phyloP scores from a whole-genome alignment of 2,888 invertebrate genomes.

The Leptinotarsa peninsularis region DNA sequence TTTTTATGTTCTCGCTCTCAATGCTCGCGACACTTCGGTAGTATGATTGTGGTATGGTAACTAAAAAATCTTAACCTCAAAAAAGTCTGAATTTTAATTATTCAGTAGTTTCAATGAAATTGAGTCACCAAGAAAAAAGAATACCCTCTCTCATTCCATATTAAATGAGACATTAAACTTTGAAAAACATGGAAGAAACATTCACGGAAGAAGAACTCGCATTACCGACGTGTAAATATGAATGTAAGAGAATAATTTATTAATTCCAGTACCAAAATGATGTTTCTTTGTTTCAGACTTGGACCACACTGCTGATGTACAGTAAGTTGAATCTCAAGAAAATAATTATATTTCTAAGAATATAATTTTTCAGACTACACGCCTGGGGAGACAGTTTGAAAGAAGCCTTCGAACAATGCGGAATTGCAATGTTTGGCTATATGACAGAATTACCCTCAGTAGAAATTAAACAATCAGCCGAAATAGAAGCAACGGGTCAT shows the following conservation, averaged over 20 bases:
- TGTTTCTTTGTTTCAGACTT: slow-evolving; percentile 75
- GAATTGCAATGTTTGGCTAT: slow-evolving; percentile 96
- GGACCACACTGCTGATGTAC: slow-evolving; percentile 99
- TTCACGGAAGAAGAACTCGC: slow-evolving; percentile 74
- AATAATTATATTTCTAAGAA: slow-evolving; percentile 7
- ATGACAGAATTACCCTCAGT: slow-evolving; percentile 94
- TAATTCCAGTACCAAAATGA: slow-evolving; percentile 29
- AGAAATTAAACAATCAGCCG: slow-evolving; percentile 80
- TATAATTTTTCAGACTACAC: slow-evolving; percentile 76
- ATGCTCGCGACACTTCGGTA: no score
- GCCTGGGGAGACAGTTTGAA: slow-evolving; percentile 89
- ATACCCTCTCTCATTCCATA: no score
- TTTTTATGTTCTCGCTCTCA: no score
- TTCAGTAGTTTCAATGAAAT: no score
- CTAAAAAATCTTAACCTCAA: no score
- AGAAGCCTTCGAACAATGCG: slow-evolving; percentile 96
- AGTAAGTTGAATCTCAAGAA: slow-evolving; percentile 76
- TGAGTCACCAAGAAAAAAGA: no score
- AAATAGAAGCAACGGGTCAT: slow-evolving; percentile 89
- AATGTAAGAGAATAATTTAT: slow-evolving; percentile 74
- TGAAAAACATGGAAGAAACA: slow-evolving; percentile 46
- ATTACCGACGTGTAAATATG: slow-evolving; percentile 80
- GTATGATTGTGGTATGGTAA: no score
- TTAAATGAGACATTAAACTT: not conserved
- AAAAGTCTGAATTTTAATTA: no score